Percentiles rank a stretch among this genome's conserved stretches.
Evolutionary conservation across 2,797 vertebrate genomes (phyloP).

Genomic region (Paedocypris micromegethes): DNA sequence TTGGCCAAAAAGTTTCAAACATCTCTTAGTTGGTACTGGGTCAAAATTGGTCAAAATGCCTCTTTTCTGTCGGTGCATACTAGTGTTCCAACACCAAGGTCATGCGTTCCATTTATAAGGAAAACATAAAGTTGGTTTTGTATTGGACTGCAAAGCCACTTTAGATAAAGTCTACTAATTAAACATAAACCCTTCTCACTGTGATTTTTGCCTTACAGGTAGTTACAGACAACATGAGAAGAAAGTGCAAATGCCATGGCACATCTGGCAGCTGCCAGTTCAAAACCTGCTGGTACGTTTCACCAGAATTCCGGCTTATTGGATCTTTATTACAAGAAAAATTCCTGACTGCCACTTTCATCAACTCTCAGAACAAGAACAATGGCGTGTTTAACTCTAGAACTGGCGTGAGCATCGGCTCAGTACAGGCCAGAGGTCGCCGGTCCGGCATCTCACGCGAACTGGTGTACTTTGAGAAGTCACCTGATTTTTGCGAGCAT

Average conservation of each 20-base stretch:
- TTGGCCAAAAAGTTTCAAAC: too few relatives aligned
- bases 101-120: too few relatives aligned
- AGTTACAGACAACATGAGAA: conserved; percentile 86
- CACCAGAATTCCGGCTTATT: conserved; percentile 82
- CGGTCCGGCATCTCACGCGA: conserved; percentile 76
- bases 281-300: conserved; percentile 90
- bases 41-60: too few relatives aligned
- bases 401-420: conserved; percentile 50
- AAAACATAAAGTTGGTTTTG: too few relatives aligned
- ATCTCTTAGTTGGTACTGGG: too few relatives aligned
- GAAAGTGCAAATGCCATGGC: conserved; percentile 89
- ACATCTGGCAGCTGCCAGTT: conserved; percentile 92
- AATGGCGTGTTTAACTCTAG: conserved; percentile 84
- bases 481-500: conserved; percentile 86
- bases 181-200: neutral
- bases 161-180: too few relatives aligned
- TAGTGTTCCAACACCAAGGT: too few relatives aligned
- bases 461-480: conserved; percentile 89
- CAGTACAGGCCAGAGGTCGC: conserved; percentile 51
- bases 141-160: too few relatives aligned
- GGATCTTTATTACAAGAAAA: conserved; percentile 78
- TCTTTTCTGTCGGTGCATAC: too few relatives aligned
- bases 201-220: conserved; percentile 62
- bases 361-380: conserved; percentile 90
- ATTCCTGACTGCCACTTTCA: conserved; percentile 79